Evolutionary conservation across 2,888 invertebrate species (phyloP), one percentile per base, ranked within the genome.

Genomic region (Diarsia rubi): DNA sequence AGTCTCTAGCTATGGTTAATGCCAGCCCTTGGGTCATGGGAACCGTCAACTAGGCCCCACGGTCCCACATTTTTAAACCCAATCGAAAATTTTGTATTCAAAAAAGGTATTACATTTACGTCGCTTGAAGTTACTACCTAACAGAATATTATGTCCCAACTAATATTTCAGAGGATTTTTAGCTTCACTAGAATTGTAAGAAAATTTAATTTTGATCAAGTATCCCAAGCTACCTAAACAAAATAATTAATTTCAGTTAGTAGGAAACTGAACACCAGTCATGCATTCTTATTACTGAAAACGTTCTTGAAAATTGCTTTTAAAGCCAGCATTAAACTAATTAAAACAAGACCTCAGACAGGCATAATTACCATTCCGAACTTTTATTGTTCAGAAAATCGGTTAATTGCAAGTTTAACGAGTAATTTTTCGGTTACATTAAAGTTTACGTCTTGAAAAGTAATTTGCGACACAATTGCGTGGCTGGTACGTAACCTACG

Each of bases 391-490:
- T 70, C 42, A 62, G 60, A 72, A 73, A 86, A 83, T 80, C 74
- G 77, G 73, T 77, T 79, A 75, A 77, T 79, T 77, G 86, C 60
- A 77, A 73, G 27, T 76, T 83, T 80, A 75, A 86, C 42, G 72
- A 73, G 59, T 78, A 77, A 76, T 86, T 78, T 83, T 84, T 79
- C 37, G 73, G 73, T 75, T 62, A 74, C 62, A 67, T 69, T 73
- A 77, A 82, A 77, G 66, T 84, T 79, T 67, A 82, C 71, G 75
- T 82, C 72, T 80, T 67, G 37, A 75, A 82, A 82, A 80, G 83
- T 82, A 82, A 88, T 85, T 89, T 82, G 75, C 79, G 69, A 47
- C 69, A 81, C 66, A 82, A 80, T 84, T 75, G 77, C 74, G 67
- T 83, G 78, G 83, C 42, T 68, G 49, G 37, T 45, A 60, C 45